Evolutionary conservation across 2,113 vertebrate species (phyloP).

Genomic region (Dermatemys mawii): DNA sequence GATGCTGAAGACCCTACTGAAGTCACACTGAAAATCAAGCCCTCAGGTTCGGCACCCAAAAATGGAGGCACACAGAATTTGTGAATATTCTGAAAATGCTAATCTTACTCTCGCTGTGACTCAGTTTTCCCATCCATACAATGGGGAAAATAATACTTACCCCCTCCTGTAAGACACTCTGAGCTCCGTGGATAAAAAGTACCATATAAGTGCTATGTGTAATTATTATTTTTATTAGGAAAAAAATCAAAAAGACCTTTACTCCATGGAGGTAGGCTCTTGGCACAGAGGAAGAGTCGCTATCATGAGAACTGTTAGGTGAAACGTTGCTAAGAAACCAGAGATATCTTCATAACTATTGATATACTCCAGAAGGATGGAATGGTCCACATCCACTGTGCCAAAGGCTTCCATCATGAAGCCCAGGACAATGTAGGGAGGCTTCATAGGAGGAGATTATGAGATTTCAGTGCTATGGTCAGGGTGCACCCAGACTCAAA

Average conservation of each 20-base stretch:
- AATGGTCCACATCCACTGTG: slow-evolving; percentile 39
- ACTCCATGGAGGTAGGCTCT: slow-evolving; percentile 7
- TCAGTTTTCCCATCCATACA: slow-evolving; percentile 56
- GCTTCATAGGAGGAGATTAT: slow-evolving; percentile 60
- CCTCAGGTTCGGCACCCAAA: slow-evolving; percentile 66
- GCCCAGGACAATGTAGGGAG: slow-evolving; percentile 27
- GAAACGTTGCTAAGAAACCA: slow-evolving; percentile 52
- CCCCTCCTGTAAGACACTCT: not conserved
- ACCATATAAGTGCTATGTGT: not conserved
- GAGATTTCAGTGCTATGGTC: slow-evolving; percentile 23
- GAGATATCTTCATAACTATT: not conserved
- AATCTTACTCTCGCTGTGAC: slow-evolving; percentile 44
- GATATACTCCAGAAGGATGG: not conserved
- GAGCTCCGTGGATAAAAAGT: not conserved
- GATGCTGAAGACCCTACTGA: slow-evolving; percentile 66
- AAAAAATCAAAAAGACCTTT: slow-evolving; percentile 27
- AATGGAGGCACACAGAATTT: slow-evolving; percentile 66
- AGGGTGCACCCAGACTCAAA: slow-evolving; percentile 27
- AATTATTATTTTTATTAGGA: slow-evolving; percentile 11
- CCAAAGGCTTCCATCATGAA: slow-evolving; percentile 26
- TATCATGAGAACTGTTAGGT: slow-evolving; percentile 14
- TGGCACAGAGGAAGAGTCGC: slow-evolving; percentile 15
- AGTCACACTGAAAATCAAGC: slow-evolving; percentile 58
- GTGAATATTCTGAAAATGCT: slow-evolving; percentile 61
- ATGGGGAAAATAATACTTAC: not conserved